Evolutionary conservation across 2,797 vertebrate genomes (phyloP), one percentile per base, ranked within the genome.

Genomic region (Neosilurus mollespiculum): DNA sequence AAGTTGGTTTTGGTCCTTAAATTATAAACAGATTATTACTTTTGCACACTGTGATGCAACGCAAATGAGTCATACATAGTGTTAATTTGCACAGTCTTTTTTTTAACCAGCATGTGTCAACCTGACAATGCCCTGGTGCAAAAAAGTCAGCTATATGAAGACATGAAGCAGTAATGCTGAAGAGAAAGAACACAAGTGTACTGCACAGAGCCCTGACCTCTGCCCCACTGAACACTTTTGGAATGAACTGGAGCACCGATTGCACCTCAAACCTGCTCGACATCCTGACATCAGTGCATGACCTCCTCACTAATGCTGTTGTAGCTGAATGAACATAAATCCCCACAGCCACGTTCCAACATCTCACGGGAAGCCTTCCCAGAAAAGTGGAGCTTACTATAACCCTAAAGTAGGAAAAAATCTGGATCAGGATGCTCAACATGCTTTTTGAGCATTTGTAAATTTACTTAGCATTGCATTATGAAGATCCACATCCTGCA

Each of bases 161-260:
- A 56, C 16, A 75, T 58, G 71, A 5, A 18, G 26, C 20, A 4
- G 56, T 11, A 34, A 11, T 20, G 1, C 26, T 73, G 53, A 14
- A 53, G 51, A 54, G n/a, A 15, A 73, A 26, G 9, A 20, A 22
- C 53, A 58, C 0, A 2, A 20, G 9, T 56, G 53, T 75, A 24
- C 16, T 56, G 24, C 24, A 56, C 26, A 56, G 24, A 56, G 16
- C 53, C 22, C 69, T 71, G 69, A 51, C 43, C 24, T 53, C 51
- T n/a, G n/a, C 37, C 16, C 18, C 30, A 37, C 10, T 22, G 12
- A 24, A 24, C 22, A 71, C n/a, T 37, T 49, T 69, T 18, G 49
- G 69, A n/a, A 53, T 71, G 14, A 72, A 72, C n/a, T 72, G 70
- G 70, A 53, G 54, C 66, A 12, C 58, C 18, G 58, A 59, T 20